Evolutionary conservation across 2,888 invertebrate species (phyloP).

Genomic region (Malthinus seriepunctatus): DNA sequence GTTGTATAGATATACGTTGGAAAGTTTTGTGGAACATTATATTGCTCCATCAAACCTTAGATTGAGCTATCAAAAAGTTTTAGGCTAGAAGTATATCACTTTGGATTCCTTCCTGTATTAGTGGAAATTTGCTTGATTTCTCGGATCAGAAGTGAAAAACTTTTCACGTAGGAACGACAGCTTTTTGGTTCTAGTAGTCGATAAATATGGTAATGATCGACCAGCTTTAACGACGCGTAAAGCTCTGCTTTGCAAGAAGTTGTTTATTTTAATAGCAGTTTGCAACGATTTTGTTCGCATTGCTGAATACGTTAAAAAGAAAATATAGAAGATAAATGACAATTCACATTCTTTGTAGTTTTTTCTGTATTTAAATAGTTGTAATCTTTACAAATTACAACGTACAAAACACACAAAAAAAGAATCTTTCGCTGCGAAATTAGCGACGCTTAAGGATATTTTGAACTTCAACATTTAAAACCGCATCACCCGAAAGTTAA

Average conservation of each 20-base stretch:
- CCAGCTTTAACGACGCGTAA: slow-evolving; percentile 37
- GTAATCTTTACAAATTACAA: background rate
- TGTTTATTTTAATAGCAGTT: slow-evolving; percentile 45
- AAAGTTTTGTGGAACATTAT: slow-evolving; percentile 48
- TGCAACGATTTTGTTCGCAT: slow-evolving; percentile 21
- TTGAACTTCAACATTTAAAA: background rate
- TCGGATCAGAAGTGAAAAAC: slow-evolving; percentile 42
- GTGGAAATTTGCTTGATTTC: slow-evolving; percentile 46
- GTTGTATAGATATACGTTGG: slow-evolving; percentile 48
- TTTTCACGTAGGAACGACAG: slow-evolving; percentile 32
- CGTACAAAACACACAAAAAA: no score
- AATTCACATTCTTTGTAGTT: slow-evolving; percentile 8
- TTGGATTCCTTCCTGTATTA: slow-evolving; percentile 38
- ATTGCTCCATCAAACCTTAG: slow-evolving; percentile 43
- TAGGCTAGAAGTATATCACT: slow-evolving; percentile 30
- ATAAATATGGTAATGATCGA: slow-evolving; percentile 49
- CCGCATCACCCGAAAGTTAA: no score
- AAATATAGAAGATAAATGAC: slow-evolving; percentile 24
- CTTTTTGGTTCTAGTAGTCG: slow-evolving; percentile 40
- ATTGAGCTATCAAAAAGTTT: slow-evolving; percentile 39
- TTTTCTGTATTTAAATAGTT: slow-evolving; percentile 3
- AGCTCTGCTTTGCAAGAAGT: slow-evolving; percentile 41
- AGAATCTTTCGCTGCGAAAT: background rate
- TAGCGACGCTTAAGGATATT: background rate
- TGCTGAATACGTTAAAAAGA: slow-evolving; percentile 25